Evolutionary conservation across 1,140 invertebrate species (phyloP), one percentile per base, ranked within the genome.

Genomic region (Drosophila ercepeae): DNA sequence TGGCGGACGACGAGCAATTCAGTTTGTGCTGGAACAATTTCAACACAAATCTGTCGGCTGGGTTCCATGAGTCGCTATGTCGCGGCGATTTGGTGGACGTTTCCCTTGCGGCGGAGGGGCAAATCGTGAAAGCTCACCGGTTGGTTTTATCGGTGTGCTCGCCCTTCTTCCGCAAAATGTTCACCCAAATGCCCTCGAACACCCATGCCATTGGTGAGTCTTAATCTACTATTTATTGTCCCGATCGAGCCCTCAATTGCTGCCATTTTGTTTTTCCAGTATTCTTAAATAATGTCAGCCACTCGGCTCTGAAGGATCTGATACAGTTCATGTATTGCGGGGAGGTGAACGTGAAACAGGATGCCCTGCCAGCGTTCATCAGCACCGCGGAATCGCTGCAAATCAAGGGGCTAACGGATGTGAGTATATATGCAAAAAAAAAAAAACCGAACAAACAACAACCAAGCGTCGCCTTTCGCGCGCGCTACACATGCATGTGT

Each of bases 321-420:
- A 93, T 97, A 78, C 95, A 95, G 88, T 97, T 97, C 92, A 97
- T 97, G 95, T 97, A 97, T 90, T 94, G 95, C 92, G 96, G 96
- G 71, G 95, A 97, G 93, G 96, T 97, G 48, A 96, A 96, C 92
- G 95, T 97, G 78, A 95, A 94, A 81, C 95, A 97, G 92, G 95
- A 96, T 90, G 95, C 96, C 78, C 93, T 97, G 90, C 93, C 95
- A 60, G 94, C 94, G 58, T 96, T 97, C 91, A 94, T 97, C 82
- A 96, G 96, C 93, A 95, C 96, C 79, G 96, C 96, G 69, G 95
- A 97, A 93, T 95, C 95, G 77, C 93, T 97, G 79, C 95, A 96
- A 93, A 95, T 97, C 75, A 96, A 96, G 93, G 96, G 96, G 88
- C 93, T 97, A 82, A 95, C 95, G 39, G 91, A 91, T 69, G 90